Evolutionary conservation across 64 coral and sea anemone genomes (phyloP), one percentile per base, ranked within the genome.

Genomic region (Porites lutea): DNA sequence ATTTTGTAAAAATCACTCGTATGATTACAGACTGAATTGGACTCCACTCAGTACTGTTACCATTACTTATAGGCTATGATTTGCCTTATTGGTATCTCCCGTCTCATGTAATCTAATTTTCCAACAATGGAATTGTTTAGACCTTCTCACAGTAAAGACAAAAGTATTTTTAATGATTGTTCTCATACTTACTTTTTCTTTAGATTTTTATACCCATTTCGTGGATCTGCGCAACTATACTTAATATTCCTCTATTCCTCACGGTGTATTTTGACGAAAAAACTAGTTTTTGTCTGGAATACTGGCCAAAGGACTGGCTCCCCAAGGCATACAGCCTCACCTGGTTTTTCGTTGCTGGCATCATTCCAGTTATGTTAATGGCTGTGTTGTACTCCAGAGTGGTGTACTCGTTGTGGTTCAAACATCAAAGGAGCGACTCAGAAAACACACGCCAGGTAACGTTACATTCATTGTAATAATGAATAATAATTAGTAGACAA

Each of bases 281-380:
- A 20, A 19, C 15, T 10, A 18, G 78, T 13, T 89, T 89, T 21
- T 91, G 89, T 20, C 37, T 72, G 48, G 77, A 91, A 65, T 21
- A 75, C 13, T 91, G 89, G 89, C 89, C 89, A 0, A 22, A 48
- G 3, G 15, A 53, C 13, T 91, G 89, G 89, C 54, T 91, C 14
- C 79, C 89, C 4, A 72, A 71, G 20, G 89, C 89, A 6, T 91
- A 91, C 54, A 91, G 89, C 48, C 37, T 82, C 21, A 46, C 44
- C 3, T 91, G 89, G 89, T 43, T 91, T 16, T 73, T 91, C 72
- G 69, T 91, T 48, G 79, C 54, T 37, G 89, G 89, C 16, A 22
- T 91, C 22, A 74, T 83, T 8, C 89, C 89, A 7, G 43, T 65
- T 8, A 58, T 6, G 6, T 13, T 91, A 0, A 82, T 91, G 79